Percentiles rank a stretch among this genome's conserved stretches.
Conservation (phyloP, 2,797 vertebrate genomes). For the Micromesistius poutassou region DNA sequence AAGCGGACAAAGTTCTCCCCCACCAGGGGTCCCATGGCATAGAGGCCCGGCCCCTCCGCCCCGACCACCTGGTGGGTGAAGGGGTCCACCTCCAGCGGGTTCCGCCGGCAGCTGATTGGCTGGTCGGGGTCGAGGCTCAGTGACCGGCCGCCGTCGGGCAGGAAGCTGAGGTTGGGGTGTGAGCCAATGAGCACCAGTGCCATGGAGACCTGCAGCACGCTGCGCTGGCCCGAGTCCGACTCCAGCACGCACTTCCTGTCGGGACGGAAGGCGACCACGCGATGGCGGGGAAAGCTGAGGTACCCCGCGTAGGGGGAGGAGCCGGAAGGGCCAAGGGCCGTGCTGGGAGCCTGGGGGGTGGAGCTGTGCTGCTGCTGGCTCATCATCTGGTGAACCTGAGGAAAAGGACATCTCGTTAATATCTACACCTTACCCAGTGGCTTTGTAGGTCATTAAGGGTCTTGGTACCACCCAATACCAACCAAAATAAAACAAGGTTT, state of each 20-base stretch:
- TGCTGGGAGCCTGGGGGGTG: not conserved
- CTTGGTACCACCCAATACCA: not conserved
- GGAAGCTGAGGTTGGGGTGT: conserved; percentile 75
- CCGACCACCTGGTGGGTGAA: conserved; percentile 65
- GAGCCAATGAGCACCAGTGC: conserved; percentile 76
- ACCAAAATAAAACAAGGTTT: not conserved
- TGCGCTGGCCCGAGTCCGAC: conserved; percentile 55
- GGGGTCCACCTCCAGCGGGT: conserved; percentile 74
- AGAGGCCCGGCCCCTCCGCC: conserved; percentile 66
- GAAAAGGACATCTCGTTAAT: not conserved
- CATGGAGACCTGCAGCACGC: conserved; percentile 72
- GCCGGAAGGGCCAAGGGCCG: conserved; percentile 5
- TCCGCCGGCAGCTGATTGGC: conserved; percentile 71
- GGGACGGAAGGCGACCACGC: conserved; percentile 63
- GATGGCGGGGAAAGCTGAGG: conserved; percentile 73
- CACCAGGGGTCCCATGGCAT: conserved; percentile 78
- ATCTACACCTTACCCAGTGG: not conserved
- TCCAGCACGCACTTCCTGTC: conserved; percentile 73
- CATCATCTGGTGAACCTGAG: conserved; percentile 81
- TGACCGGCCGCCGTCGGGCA: conserved; percentile 52
- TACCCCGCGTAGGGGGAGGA: conserved; percentile 69
- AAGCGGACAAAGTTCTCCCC: conserved; percentile 84
- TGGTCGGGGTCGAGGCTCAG: conserved; percentile 56
- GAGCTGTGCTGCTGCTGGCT: conserved; percentile 69
- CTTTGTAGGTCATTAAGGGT: not conserved